Percentiles rank a stretch among this genome's conserved stretches.
Conservation (phyloP, 2,797 vertebrate genomes). For the Labroides dimidiatus region DNA sequence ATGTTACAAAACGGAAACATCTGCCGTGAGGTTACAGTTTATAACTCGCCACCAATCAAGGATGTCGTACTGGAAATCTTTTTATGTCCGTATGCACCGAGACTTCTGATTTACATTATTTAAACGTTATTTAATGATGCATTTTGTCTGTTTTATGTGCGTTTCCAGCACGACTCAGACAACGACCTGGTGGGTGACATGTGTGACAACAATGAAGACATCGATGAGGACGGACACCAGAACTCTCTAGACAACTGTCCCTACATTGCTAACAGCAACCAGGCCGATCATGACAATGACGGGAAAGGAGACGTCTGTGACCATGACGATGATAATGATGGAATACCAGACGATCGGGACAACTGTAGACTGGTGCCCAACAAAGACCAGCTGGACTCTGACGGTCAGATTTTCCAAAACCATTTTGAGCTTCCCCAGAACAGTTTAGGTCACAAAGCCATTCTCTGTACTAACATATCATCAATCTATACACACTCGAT, state of each 20-base stretch:
- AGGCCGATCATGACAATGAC: slow-evolving; percentile 95
- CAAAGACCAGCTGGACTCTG: slow-evolving; percentile 88
- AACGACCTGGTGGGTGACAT: slow-evolving; percentile 95
- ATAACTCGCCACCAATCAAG: slow-evolving; percentile 10
- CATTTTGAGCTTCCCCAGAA: too few relatives aligned
- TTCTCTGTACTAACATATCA: too few relatives aligned
- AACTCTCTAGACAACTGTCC: slow-evolving; percentile 98
- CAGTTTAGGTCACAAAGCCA: too few relatives aligned
- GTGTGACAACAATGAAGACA: slow-evolving; percentile 94
- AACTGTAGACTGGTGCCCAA: slow-evolving; percentile 95
- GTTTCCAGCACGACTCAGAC: slow-evolving; percentile 88
- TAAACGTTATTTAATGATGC: too few relatives aligned
- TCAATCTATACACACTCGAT: too few relatives aligned
- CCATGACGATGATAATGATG: slow-evolving; percentile 95
- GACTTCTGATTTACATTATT: not conserved
- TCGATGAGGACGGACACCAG: slow-evolving; percentile 96
- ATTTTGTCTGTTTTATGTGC: slow-evolving; percentile 1
- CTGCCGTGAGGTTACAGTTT: slow-evolving; percentile 10
- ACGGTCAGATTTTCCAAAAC: slow-evolving; percentile 84
- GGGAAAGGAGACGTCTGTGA: slow-evolving; percentile 95
- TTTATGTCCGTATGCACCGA: not conserved
- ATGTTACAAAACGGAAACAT: not conserved
- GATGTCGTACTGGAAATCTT: not conserved
- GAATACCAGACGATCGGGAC: slow-evolving; percentile 94
- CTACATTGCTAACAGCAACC: slow-evolving; percentile 94